Base-by-base conservation (phyloP, 2,113 vertebrate species). In the Puffinus mauretanicus region DNA sequence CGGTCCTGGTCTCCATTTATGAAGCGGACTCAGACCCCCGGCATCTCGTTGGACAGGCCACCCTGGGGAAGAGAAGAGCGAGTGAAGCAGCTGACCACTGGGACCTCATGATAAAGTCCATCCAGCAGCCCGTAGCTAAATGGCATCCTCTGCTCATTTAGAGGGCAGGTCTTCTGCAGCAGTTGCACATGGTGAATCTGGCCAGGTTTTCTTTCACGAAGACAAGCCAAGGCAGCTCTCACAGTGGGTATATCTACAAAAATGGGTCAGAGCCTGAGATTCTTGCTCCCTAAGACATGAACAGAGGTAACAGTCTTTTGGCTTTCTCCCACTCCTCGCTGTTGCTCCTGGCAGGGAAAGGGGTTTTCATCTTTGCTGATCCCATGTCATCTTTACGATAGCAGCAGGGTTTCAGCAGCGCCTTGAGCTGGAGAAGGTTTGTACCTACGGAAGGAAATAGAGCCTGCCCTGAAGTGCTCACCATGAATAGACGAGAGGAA, bases 121-220 rank as follows among this genome's bases (percentile, higher is more conserved):
- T 98, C 30, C 98, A 98, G 32, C 98, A 98, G 86, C 98, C 98
- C 34, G 65, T 98, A 32, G 98, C 98, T 49, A 95, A 97, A 76
- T 98, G 98, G 98, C 98, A 99, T 73, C 94, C 95, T n/a, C 95
- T 98, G 16, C 93, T 95, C 32, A 86, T 98, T 64, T 97, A 90
- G 85, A 77, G 19, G 34, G 34, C 34, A 58, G 17, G 46, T 55
- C 67, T 65, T 51, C 57, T 36, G 42, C 29, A 51, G 47, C 18
- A 44, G 58, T 24, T 44, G 42, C 36, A 36, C 6, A 2, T 22
- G n/a, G 32, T 62, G 34, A 49, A 54, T n/a, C 70, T 82, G 62
- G 30, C 10, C 44, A 49, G 47, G 25, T 47, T 72, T 71, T 66
- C 66, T 42, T 57, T 29, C 52, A 30, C 3, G 2, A 42, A 47